Conservation (phyloP, 2,797 vertebrate genomes). For the Coendou prehensilis region DNA sequence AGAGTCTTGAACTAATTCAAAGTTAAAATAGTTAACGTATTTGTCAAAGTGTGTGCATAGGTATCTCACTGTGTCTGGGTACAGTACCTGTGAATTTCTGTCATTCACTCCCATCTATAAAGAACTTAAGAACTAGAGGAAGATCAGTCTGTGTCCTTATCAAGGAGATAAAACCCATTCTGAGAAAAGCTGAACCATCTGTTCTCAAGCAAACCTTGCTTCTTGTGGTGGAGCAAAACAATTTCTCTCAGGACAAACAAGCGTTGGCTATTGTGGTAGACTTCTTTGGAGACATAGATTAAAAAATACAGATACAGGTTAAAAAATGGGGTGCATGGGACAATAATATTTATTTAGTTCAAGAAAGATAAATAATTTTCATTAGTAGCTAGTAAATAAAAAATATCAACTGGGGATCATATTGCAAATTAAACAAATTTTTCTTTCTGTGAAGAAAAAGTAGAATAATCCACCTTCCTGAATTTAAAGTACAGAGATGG, state of each 20-base stretch:
- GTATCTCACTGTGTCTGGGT: not conserved
- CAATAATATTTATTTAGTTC: slow-evolving; percentile 53
- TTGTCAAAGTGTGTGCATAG: not conserved
- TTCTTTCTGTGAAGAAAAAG: slow-evolving; percentile 50
- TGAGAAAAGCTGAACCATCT: not conserved
- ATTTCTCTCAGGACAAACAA: slow-evolving; percentile 25
- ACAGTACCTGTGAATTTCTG: not conserved
- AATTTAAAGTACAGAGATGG: slow-evolving; percentile 33
- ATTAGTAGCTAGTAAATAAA: slow-evolving; percentile 31
- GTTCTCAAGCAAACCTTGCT: slow-evolving; percentile 11
- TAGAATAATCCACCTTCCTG: slow-evolving; percentile 14
- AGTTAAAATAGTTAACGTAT: slow-evolving; percentile 23
- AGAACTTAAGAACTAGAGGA: slow-evolving; percentile 26
- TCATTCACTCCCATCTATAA: not conserved
- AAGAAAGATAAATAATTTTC: slow-evolving; percentile 53
- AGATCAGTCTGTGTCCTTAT: slow-evolving; percentile 21
- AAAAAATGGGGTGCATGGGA: not conserved
- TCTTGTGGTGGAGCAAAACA: not conserved
- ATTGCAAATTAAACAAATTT: slow-evolving; percentile 62
- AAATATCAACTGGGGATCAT: slow-evolving; percentile 3
- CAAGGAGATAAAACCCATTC: slow-evolving; percentile 1
- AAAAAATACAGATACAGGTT: not conserved
- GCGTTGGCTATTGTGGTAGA: not conserved
- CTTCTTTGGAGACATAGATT: slow-evolving; percentile 16
- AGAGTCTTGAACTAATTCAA: slow-evolving; percentile 38